A percentile compares a stretch with the other conserved stretches of the same genome.
Conservation (phyloP, 1,140 invertebrate genomes). For the Polypedilum pembai region DNA sequence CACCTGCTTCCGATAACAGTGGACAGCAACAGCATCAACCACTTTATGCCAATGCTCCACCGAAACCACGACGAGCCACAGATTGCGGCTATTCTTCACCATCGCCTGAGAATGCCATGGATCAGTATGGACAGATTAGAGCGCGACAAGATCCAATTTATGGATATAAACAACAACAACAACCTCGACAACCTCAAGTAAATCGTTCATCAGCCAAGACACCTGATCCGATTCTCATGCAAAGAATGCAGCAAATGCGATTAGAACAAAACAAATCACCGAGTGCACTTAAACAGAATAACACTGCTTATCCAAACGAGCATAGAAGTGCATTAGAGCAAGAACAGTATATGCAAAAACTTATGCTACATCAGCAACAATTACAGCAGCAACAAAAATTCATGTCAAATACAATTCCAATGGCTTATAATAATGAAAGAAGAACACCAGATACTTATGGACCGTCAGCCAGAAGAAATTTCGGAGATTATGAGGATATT, state of each 20-base stretch:
- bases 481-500: slow-evolving; percentile 72
- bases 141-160: slow-evolving; percentile 24
- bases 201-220: neutral
- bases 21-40: slow-evolving; percentile 48
- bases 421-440: slow-evolving; percentile 47
- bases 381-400: slow-evolving; percentile 14
- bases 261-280: slow-evolving; percentile 24
- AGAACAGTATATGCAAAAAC: slow-evolving; percentile 1
- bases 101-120: slow-evolving; percentile 51
- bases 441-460: slow-evolving; percentile 76
- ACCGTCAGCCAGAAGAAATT: slow-evolving; percentile 50
- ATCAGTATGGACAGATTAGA: slow-evolving; percentile 35
- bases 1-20: slow-evolving; percentile 38
- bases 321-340: slow-evolving; percentile 23
- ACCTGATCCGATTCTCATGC: neutral
- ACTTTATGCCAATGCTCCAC: slow-evolving; percentile 81
- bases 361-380: slow-evolving; percentile 21
- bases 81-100: slow-evolving; percentile 63
- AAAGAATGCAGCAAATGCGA: slow-evolving; percentile 23
- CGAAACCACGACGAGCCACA: slow-evolving; percentile 68
- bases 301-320: neutral
- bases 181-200: neutral
- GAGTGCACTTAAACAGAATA: neutral
- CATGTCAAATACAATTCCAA: slow-evolving; percentile 30
- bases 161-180: slow-evolving; percentile 21